phyloP scores from a whole-genome alignment of 2,113 vertebrate genomes.

The Carollia perspicillata region DNA sequence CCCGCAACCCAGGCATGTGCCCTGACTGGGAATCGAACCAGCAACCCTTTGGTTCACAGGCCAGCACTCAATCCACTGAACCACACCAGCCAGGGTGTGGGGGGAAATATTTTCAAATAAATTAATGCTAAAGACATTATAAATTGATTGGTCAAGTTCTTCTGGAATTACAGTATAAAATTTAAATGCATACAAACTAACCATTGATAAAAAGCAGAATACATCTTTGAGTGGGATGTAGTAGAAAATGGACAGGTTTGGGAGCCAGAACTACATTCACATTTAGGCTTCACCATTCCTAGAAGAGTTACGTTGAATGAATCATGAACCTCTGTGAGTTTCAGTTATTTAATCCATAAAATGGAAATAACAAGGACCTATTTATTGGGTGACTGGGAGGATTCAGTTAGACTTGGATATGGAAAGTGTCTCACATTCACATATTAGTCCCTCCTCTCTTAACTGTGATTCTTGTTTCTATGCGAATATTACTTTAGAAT shows the following conservation, averaged over 20 bases:
- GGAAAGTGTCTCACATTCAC: not conserved
- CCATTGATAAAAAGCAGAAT: not conserved
- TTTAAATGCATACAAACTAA: not conserved
- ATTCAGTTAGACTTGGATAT: not conserved
- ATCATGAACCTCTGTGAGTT: conserved; percentile 14
- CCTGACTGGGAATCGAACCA: too few species aligned
- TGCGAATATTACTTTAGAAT: conserved; percentile 35
- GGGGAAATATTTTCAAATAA: not conserved
- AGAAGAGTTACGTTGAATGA: not conserved
- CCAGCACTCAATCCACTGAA: too few species aligned
- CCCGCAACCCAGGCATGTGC: too few species aligned
- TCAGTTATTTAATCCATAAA: conserved; percentile 33
- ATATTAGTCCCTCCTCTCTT: not conserved
- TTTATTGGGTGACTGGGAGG: not conserved
- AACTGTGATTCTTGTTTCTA: conserved; percentile 37
- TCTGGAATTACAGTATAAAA: not conserved
- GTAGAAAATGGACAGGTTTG: not conserved
- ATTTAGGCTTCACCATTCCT: not conserved
- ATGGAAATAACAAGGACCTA: conserved; percentile 18
- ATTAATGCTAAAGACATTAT: not conserved
- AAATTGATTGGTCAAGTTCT: not conserved
- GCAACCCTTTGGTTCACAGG: too few species aligned
- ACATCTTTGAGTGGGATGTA: not conserved
- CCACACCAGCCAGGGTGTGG: too few species aligned
- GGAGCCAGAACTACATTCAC: not conserved